Evolutionary conservation across 2,113 vertebrate genomes (phyloP).

Genomic region (Gymnorhina tibicen): DNA sequence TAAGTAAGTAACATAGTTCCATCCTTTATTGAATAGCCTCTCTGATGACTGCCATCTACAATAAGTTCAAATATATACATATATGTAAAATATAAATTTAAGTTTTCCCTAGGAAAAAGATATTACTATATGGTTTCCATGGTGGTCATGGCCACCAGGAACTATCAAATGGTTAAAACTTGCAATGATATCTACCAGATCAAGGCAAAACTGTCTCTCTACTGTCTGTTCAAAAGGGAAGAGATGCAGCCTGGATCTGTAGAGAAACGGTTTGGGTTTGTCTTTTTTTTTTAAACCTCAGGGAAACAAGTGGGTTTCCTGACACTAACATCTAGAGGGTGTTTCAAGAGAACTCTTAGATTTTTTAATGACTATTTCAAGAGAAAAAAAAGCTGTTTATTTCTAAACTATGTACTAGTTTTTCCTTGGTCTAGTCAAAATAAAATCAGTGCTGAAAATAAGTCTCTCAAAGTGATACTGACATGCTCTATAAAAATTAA

Average conservation of each 20-base stretch:
- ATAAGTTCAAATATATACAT: not conserved
- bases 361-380: conserved; percentile 43
- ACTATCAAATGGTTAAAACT: not conserved
- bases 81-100: not conserved
- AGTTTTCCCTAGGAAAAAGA: not conserved
- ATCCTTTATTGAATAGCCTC: not conserved
- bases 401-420: conserved; percentile 29
- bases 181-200: not conserved
- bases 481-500: conserved; percentile 27
- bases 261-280: not conserved
- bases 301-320: not conserved
- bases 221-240: not conserved
- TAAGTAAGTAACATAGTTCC: not conserved
- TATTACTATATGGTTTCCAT: not conserved
- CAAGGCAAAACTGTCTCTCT: not conserved
- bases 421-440: conserved; percentile 27
- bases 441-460: conserved; percentile 63
- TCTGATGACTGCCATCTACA: not conserved
- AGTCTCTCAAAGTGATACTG: conserved; percentile 23
- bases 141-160: not conserved
- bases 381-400: not conserved
- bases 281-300: conserved; percentile 21
- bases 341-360: conserved; percentile 19
- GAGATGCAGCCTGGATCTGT: not conserved
- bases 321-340: not conserved